phyloP scores from a whole-genome alignment of 2,888 invertebrate genomes.

The Coecobrya sp. region DNA sequence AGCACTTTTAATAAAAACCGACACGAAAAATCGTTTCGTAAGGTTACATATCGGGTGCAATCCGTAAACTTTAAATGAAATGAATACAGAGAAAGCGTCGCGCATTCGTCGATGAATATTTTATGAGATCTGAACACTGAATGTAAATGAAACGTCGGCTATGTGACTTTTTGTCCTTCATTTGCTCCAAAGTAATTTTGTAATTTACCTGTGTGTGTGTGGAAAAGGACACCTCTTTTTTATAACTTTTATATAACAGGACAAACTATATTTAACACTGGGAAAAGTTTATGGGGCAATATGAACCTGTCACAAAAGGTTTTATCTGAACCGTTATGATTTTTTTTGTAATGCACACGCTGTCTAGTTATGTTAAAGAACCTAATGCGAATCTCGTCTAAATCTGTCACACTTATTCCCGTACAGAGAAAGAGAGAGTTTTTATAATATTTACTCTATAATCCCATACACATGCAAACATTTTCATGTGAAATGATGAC shows the following conservation, averaged over 20 bases:
- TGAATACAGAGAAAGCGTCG: background rate
- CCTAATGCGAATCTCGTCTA: background rate
- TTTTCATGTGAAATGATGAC: too few species aligned
- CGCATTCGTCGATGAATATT: slow-evolving; percentile 20
- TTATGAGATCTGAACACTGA: background rate
- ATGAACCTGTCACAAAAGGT: background rate
- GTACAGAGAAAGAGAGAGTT: too few species aligned
- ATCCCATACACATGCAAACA: too few species aligned
- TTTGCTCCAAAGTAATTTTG: background rate
- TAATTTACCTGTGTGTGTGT: background rate
- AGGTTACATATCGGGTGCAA: background rate
- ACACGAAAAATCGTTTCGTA: background rate
- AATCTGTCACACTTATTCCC: background rate
- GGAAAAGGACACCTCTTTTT: background rate
- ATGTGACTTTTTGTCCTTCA: slow-evolving; percentile 2
- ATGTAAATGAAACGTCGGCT: slow-evolving; percentile 39
- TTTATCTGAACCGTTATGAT: background rate
- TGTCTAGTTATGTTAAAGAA: background rate
- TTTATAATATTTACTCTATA: too few species aligned
- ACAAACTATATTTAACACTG: background rate
- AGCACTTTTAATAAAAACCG: background rate
- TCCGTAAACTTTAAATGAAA: slow-evolving; percentile 1
- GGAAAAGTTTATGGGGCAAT: background rate
- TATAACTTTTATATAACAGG: background rate
- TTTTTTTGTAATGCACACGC: background rate